Evolutionary conservation across 2,113 vertebrate genomes (phyloP).

Genomic region (Xyrauchen texanus): DNA sequence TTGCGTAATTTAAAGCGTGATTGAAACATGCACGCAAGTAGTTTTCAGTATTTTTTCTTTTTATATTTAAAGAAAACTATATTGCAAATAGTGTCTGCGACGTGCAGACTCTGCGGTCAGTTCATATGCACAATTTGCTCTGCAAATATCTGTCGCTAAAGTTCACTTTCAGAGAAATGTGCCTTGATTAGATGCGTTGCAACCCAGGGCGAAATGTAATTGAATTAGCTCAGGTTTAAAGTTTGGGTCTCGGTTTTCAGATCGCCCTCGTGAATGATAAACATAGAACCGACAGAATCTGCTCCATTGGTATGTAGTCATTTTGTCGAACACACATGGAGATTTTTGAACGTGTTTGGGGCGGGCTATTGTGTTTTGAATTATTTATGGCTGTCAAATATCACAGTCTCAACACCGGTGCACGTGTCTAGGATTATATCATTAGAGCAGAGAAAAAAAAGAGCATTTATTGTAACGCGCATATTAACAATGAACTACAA

Average conservation of each 20-base stretch:
- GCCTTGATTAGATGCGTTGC: slow-evolving; percentile 33
- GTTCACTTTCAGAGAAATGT: background rate
- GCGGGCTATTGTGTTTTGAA: background rate
- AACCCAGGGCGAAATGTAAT: slow-evolving; percentile 33
- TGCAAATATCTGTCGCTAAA: slow-evolving; percentile 5
- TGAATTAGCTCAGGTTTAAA: slow-evolving; percentile 30
- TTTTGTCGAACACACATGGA: background rate
- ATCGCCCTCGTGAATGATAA: slow-evolving; percentile 16
- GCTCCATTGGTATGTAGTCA: background rate
- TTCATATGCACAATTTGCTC: background rate
- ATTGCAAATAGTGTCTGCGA: too few species aligned
- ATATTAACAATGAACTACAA: too few species aligned
- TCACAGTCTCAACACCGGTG: background rate
- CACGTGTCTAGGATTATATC: slow-evolving; percentile 3
- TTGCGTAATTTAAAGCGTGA: too few species aligned
- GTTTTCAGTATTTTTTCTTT: too few species aligned
- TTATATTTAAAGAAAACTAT: too few species aligned
- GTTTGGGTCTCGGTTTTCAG: slow-evolving; percentile 8
- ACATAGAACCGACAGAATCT: background rate
- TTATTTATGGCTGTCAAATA: slow-evolving; percentile 15
- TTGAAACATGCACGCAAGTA: too few species aligned
- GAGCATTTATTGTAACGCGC: too few species aligned
- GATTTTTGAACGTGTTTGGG: background rate
- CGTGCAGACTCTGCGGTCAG: background rate
- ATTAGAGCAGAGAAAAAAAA: background rate